Evolutionary conservation across 2,113 vertebrate genomes (phyloP).

Genomic region (Puma concolor): DNA sequence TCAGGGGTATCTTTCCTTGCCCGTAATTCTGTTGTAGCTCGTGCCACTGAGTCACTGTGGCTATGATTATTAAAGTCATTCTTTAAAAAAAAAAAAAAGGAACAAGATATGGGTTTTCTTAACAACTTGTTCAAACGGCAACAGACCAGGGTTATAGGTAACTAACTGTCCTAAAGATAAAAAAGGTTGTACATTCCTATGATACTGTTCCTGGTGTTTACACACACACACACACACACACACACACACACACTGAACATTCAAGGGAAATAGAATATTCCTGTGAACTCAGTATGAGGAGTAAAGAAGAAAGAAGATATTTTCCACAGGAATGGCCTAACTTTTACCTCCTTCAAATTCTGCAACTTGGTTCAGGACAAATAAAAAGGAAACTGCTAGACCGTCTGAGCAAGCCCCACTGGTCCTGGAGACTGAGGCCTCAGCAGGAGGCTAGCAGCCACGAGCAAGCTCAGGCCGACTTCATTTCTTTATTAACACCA

Average conservation of each 20-base stretch:
- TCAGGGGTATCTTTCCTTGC: background rate
- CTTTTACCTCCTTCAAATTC: constrained; percentile 13
- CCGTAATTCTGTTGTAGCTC: background rate
- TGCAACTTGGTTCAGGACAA: background rate
- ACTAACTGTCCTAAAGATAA: background rate
- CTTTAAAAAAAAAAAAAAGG: background rate
- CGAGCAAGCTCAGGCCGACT: fast-evolving
- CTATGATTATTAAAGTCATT: background rate
- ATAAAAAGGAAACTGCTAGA: background rate
- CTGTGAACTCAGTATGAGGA: background rate
- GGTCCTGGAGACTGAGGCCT: background rate
- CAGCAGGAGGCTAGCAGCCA: background rate
- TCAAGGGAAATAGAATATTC: background rate
- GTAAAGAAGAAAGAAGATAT: constrained; percentile 35
- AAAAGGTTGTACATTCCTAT: background rate
- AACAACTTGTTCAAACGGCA: constrained; percentile 29
- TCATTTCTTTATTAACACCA: constrained; percentile 81
- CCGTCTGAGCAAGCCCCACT: background rate
- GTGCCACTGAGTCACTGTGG: background rate
- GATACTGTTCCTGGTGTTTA: background rate
- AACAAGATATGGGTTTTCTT: background rate
- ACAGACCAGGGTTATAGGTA: background rate
- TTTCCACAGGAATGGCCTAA: constrained; percentile 14
- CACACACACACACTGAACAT: background rate
- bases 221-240: background rate